A percentile compares a stretch with the other conserved stretches of the same genome.
These are phyloP conservation scores for Argyra leucocephala DNA, from an alignment of 2,888 invertebrate genomes.

Conservation along the genomic window DNA sequence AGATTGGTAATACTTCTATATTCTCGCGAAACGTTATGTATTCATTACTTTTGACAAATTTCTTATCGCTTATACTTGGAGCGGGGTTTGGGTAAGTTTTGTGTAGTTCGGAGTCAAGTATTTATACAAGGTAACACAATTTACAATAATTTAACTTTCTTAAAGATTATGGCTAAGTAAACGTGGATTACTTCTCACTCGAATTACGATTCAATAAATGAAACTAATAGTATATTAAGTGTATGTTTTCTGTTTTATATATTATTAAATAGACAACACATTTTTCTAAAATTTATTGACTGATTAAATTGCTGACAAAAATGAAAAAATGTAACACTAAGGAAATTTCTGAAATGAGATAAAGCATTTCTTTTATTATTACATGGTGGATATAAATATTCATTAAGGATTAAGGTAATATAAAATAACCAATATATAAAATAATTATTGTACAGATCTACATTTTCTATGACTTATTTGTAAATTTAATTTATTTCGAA, in stretches of 20 bases:
- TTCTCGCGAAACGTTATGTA: slow-evolving; percentile 85
- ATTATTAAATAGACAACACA: neutral
- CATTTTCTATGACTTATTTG: too few relatives aligned
- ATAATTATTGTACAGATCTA: too few relatives aligned
- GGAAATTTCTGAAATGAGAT: too few relatives aligned
- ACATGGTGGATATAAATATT: too few relatives aligned
- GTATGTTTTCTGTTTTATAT: neutral
- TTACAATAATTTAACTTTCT: slow-evolving; percentile 25
- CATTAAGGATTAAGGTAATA: too few relatives aligned
- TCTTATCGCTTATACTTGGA: slow-evolving; percentile 79
- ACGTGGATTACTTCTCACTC: slow-evolving; percentile 42
- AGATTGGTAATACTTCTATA: slow-evolving; percentile 67
- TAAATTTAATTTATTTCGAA: too few relatives aligned
- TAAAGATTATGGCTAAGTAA: slow-evolving; percentile 60
- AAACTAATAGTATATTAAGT: too few relatives aligned
- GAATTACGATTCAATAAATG: slow-evolving; percentile 28
- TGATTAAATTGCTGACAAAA: too few relatives aligned
- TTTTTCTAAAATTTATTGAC: neutral
- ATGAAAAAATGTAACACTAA: too few relatives aligned
- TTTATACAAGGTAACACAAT: neutral
- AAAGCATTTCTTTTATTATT: too few relatives aligned
- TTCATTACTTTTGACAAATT: slow-evolving; percentile 80
- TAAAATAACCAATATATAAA: too few relatives aligned
- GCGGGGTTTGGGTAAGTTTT: slow-evolving; percentile 81
- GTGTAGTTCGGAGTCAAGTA: neutral